Evolutionary conservation across 2,888 invertebrate genomes (phyloP), one percentile per base, ranked within the genome.

Genomic region (Dinocampus coccinellae): DNA sequence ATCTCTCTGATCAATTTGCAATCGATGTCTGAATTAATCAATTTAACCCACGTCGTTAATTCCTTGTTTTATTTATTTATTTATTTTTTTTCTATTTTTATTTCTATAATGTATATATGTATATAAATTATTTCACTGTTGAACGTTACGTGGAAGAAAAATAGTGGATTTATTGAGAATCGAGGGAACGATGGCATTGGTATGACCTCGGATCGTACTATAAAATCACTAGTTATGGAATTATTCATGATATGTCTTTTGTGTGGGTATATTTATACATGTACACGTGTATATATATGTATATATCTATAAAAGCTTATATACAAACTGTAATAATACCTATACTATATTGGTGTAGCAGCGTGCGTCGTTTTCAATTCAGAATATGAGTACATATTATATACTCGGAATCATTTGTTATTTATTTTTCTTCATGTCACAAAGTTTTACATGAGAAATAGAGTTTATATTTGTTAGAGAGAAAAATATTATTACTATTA

Each of bases 181-280:
- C 29, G 71, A 67, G 66, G 61, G 66, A 71, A 67, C 71, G 65
- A 71, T 71, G 63, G 52, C 61, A 70, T 65, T 58, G 47, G 26
- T 34, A 58, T 53, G 61, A 71, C 69, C 55, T 69, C 69, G 63
- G 34, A 55, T 13, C 39, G 29, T 20, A 29, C 39, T 66, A 36
- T 62, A 60, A 66, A 66, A 52, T 66, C 22, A 33, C 39, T 55
- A 20, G 58, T 20, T 66, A n/a, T 26, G 36, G 61, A 71, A 71
- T 71, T 60, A 66, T 66, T 66, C 22, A 71, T 66, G 52, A 60
- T 26, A 52, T 7, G n/a, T 71, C 53, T 29, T 36, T 65, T 57
- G 64, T 64, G 34, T 65, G 20, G 33, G 10, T 64, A 36, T 52
- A 26, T 34, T 26, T 39, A 61, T 39, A n/a, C 34, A 36, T 34